These are phyloP conservation scores for Drosophila nebulosa DNA, from an alignment of 1,140 invertebrate genomes.

Conservation along the genomic window DNA sequence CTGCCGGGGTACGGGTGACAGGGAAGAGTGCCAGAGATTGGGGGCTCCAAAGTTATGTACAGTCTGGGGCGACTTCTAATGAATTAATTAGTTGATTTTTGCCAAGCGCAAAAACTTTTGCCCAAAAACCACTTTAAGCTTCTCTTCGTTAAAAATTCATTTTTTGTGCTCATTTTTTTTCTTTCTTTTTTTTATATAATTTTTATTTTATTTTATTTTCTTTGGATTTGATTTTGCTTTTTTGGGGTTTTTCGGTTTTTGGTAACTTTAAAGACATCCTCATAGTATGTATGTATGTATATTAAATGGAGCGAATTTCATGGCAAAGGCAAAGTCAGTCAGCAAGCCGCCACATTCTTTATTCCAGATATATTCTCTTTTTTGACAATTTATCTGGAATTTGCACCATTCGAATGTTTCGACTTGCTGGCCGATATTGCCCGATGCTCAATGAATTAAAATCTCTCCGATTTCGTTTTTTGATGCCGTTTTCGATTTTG, in stretches of 20 bases:
- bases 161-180: constrained; percentile 11
- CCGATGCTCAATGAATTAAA: constrained; percentile 47
- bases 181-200: constrained; percentile 15
- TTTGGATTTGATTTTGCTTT: constrained; percentile 21
- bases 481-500: constrained; percentile 46
- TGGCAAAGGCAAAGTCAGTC: constrained; percentile 28
- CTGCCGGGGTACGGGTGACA: constrained; percentile 15
- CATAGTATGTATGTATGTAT: background rate
- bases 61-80: constrained; percentile 44
- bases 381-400: constrained; percentile 52
- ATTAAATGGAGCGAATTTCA: constrained; percentile 26
- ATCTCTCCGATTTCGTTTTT: constrained; percentile 65
- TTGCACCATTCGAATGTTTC: constrained; percentile 63
- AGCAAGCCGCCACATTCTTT: constrained; percentile 34
- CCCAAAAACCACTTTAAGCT: constrained; percentile 36
- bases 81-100: constrained; percentile 73
- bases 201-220: constrained; percentile 24
- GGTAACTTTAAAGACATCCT: constrained; percentile 42
- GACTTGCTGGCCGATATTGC: constrained; percentile 38
- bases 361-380: constrained; percentile 20
- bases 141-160: constrained; percentile 43
- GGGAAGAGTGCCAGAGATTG: too few species aligned
- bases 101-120: constrained; percentile 22
- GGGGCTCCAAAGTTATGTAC: constrained; percentile 47
- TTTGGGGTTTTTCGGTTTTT: background rate